phyloP scores from a whole-genome alignment of 2,113 vertebrate species.

The Sylvietta virens region DNA sequence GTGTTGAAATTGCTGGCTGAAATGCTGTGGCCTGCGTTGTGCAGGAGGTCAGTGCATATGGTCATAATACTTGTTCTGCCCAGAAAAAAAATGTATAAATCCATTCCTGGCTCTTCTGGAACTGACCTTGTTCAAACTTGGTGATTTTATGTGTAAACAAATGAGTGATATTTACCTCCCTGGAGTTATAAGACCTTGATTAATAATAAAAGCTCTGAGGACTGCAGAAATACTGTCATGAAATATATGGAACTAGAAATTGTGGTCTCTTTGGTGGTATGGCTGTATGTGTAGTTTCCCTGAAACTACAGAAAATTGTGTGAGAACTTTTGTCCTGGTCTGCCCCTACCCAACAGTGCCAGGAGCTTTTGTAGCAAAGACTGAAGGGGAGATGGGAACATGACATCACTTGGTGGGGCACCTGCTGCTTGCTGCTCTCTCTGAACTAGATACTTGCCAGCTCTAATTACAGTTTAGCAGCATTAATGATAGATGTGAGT shows the following conservation, averaged over 20 bases:
- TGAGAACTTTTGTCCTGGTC: neutral
- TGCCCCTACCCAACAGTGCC: neutral
- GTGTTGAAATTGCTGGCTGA: neutral
- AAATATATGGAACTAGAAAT: neutral
- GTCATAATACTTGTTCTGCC: neutral
- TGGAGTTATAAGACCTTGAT: neutral
- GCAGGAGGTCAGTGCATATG: neutral
- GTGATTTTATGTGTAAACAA: neutral
- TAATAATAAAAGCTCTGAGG: neutral
- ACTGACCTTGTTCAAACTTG: neutral
- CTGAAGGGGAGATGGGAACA: neutral
- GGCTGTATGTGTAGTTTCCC: neutral
- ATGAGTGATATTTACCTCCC: neutral
- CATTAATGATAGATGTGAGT: neutral
- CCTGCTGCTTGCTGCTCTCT: neutral
- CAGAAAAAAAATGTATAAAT: neutral
- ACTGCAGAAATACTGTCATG: neutral
- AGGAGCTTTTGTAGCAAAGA: neutral
- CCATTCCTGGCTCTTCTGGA: neutral
- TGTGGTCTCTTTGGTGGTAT: neutral
- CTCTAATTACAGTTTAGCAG: neutral
- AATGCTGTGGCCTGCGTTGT: neutral
- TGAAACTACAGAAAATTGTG: neutral
- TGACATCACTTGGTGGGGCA: neutral
- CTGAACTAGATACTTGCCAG: neutral